Evolutionary conservation across 1,140 invertebrate species (phyloP).

Genomic region (Platorchestia sp.): DNA sequence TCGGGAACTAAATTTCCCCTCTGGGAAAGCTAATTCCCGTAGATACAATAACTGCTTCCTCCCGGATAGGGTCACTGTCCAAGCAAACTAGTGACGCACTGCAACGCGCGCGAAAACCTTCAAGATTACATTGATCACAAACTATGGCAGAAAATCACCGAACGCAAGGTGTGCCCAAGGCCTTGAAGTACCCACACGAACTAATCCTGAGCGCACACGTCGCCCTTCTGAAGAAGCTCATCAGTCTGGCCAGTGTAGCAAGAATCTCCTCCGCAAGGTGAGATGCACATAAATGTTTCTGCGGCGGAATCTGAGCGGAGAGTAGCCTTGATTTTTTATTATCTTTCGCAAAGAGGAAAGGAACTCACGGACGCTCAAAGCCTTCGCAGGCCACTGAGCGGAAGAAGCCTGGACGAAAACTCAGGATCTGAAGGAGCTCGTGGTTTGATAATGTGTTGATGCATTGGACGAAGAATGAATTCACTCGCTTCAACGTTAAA

Average conservation of each 20-base stretch:
- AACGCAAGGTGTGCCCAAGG: neutral
- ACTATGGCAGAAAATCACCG: too few relatives aligned
- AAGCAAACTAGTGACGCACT: too few relatives aligned
- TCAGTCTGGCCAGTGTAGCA: neutral
- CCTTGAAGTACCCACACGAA: neutral
- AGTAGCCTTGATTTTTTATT: constrained; percentile 22
- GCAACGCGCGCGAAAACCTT: too few relatives aligned
- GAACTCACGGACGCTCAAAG: constrained; percentile 3
- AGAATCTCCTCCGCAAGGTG: neutral
- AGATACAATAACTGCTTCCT: too few relatives aligned
- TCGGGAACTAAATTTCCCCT: too few relatives aligned
- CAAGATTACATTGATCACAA: too few relatives aligned
- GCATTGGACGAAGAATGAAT: neutral
- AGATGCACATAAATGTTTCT: neutral
- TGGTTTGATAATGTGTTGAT: neutral
- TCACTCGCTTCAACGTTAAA: neutral
- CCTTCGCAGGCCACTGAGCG: neutral
- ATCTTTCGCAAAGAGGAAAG: neutral
- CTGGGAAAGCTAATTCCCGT: too few relatives aligned
- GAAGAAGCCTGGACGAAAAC: neutral
- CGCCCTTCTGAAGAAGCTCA: neutral
- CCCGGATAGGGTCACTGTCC: too few relatives aligned
- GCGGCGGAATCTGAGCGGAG: neutral
- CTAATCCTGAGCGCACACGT: neutral
- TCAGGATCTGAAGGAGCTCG: neutral